Evolutionary conservation across 2,888 invertebrate genomes (phyloP).

Genomic region (Abscondita cerata): DNA sequence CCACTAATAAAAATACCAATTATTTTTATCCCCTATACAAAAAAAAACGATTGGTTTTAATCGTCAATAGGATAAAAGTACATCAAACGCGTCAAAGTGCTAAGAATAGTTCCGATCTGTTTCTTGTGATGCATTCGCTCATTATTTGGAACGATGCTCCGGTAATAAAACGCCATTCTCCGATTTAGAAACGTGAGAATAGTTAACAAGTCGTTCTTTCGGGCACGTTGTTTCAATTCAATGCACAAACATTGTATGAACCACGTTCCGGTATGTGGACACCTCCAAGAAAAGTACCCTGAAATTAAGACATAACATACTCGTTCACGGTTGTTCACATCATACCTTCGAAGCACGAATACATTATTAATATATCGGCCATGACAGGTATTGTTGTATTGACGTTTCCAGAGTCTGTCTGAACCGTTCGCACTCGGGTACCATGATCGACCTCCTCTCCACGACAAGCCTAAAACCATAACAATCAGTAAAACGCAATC

Average conservation of each 20-base stretch:
- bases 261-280: slow-evolving; percentile 72
- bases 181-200: slow-evolving; percentile 68
- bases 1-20: too few species aligned
- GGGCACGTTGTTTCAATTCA: slow-evolving; percentile 60
- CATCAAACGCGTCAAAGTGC: slow-evolving; percentile 69
- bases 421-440: slow-evolving; percentile 48
- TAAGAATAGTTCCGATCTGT: slow-evolving; percentile 72
- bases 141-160: slow-evolving; percentile 61
- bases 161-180: slow-evolving; percentile 71
- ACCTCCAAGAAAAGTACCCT: slow-evolving; percentile 72
- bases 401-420: slow-evolving; percentile 40
- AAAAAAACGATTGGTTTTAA: too few species aligned
- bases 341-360: slow-evolving; percentile 67
- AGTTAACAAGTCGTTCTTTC: slow-evolving; percentile 65
- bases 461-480: slow-evolving; percentile 61
- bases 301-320: too few species aligned
- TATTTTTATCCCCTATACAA: too few species aligned
- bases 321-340: too few species aligned
- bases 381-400: slow-evolving; percentile 71
- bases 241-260: slow-evolving; percentile 73
- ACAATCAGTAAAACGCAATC: not conserved
- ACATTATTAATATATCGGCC: slow-evolving; percentile 75
- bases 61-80: slow-evolving; percentile 59
- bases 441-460: slow-evolving; percentile 67
- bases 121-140: slow-evolving; percentile 64